Base-by-base conservation (phyloP, 2,113 vertebrate species). In the Serilophus lunatus region DNA sequence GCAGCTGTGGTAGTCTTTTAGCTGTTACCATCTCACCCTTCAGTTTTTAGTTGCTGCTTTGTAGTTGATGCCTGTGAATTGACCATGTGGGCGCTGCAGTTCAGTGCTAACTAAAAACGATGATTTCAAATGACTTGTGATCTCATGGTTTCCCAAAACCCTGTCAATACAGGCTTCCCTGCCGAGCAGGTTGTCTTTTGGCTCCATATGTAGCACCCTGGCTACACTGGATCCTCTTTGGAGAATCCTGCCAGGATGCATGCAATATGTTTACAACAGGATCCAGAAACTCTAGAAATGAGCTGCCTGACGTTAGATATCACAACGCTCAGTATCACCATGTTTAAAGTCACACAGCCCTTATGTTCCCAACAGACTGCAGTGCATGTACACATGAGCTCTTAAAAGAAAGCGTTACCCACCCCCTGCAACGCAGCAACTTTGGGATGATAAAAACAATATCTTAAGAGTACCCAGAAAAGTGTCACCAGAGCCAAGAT, bases 301-400 rank as follows among this genome's bases (percentile, higher is more conserved):
- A 90, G 38, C 75, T 81, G 44, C 28, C 53, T 63, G 35, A 63
- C 0, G 0, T 81, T 64, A 49, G 31, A 7, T 68, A 84, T 13
- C 38, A n/a, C 38, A 54, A 40, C 18, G 24, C 38, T 90, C 49
- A 53, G 25, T 9, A 72, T 24, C 65, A 77, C 18, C 35, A 49
- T 1, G 2, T 68, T 57, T 72, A 25, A 59, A 81, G 42, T 68
- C 40, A 84, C 40, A n/a, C 23, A 68, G 23, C 17, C 23, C 7
- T 74, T 65, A 51, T 49, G 16, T 29, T 90, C 28, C 74, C 29
- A 26, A 64, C 56, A 87, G 64, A 60, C 35, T 57, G 45, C 31
- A 57, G 11, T 3, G 7, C 31, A 33, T 1, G 1, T 61, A 61
- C 16, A 71, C 19, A 23, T 0, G 6, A 68, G 28, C 13, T 71